Evolutionary conservation across 2,797 vertebrate species (phyloP).

Genomic region (Erithacus rubecula): DNA sequence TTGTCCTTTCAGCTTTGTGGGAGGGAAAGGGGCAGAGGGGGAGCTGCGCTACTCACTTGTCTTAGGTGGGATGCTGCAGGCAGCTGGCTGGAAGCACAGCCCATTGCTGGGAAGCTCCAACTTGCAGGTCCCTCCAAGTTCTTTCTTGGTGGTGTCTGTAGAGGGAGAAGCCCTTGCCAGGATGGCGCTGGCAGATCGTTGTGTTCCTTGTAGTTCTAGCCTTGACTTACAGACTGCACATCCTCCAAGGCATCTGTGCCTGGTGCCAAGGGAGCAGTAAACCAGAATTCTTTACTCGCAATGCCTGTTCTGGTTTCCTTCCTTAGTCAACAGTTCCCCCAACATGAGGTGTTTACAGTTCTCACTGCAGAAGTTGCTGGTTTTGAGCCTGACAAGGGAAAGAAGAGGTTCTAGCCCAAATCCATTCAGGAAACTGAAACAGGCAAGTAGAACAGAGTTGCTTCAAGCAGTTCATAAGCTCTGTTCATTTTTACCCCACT

Average conservation of each 20-base stretch:
- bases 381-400: too few relatives aligned
- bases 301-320: too few relatives aligned
- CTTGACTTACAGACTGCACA: not conserved
- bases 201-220: not conserved
- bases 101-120: not conserved
- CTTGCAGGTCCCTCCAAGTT: too few relatives aligned
- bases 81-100: not conserved
- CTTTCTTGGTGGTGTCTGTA: not conserved
- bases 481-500: not conserved
- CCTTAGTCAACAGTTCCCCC: too few relatives aligned
- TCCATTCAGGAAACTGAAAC: too few relatives aligned
- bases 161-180: not conserved
- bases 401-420: too few relatives aligned
- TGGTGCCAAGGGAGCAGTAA: not conserved
- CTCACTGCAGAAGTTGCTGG: too few relatives aligned
- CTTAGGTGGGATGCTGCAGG: not conserved
- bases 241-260: too few relatives aligned
- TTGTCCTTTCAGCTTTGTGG: not conserved
- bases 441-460: too few relatives aligned
- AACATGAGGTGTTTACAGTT: too few relatives aligned
- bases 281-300: too few relatives aligned
- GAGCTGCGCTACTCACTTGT: not conserved
- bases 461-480: not conserved
- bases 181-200: too few relatives aligned
- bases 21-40: not conserved